Evolutionary conservation across 2,888 invertebrate genomes (phyloP).

Genomic region (Sinhomidia bicolor): DNA sequence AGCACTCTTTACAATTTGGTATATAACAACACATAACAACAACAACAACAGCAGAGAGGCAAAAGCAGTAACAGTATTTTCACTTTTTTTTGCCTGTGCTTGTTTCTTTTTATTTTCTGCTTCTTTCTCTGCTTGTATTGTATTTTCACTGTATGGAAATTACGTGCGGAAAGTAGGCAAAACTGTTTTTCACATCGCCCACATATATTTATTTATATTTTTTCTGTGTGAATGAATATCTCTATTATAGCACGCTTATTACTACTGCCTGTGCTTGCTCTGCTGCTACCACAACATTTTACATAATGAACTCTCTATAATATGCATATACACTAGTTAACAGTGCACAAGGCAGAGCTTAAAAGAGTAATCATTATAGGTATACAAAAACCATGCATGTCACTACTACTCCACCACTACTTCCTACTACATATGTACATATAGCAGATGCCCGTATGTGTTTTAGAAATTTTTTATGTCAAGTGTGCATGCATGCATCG

Average conservation of each 20-base stretch:
- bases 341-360: not conserved
- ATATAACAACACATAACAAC: not conserved
- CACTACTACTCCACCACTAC: too few relatives aligned
- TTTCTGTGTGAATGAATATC: conserved; percentile 40
- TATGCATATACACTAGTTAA: not conserved
- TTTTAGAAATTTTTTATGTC: not conserved
- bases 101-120: not conserved
- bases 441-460: not conserved
- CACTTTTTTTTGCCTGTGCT: not conserved
- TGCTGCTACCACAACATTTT: conserved; percentile 1
- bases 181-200: conserved; percentile 57
- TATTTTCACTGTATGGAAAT: conserved; percentile 43
- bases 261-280: not conserved
- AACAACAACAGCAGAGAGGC: not conserved
- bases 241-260: conserved; percentile 27
- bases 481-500: conserved; percentile 54
- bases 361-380: too few relatives aligned
- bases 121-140: conserved; percentile 15
- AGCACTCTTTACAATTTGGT: too few relatives aligned
- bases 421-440: not conserved
- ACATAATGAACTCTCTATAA: not conserved
- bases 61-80: not conserved
- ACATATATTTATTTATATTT: conserved; percentile 51
- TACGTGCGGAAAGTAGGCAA: conserved; percentile 72
- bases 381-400: too few relatives aligned